Evolutionary conservation across 2,113 vertebrate species (phyloP).

Genomic region (Halichoeres trimaculatus): DNA sequence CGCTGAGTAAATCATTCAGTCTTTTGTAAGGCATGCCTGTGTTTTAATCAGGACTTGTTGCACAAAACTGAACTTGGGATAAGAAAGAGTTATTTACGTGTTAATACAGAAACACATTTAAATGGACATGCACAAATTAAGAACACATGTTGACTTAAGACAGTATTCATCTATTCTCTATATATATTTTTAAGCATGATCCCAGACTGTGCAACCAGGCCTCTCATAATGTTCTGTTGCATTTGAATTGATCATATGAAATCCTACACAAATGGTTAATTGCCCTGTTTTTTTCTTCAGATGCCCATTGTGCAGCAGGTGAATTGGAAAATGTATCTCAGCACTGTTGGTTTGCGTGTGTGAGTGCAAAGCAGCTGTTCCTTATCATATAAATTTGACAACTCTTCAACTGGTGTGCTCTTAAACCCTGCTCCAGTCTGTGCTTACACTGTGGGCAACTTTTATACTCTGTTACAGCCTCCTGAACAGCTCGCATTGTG

Average conservation of each 20-base stretch:
- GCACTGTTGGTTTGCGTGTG: slow-evolving; percentile 97
- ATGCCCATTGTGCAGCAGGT: slow-evolving; percentile 96
- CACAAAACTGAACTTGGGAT: slow-evolving; percentile 64
- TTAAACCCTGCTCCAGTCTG: slow-evolving; percentile 84
- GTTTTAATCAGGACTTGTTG: slow-evolving; percentile 75
- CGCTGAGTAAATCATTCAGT: slow-evolving; percentile 56
- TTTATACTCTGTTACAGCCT: background rate
- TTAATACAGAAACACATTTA: background rate
- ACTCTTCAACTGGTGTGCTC: slow-evolving; percentile 90
- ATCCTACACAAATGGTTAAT: slow-evolving; percentile 87
- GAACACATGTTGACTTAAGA: background rate
- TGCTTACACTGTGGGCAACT: slow-evolving; percentile 91
- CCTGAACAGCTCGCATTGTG: background rate
- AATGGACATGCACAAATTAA: background rate
- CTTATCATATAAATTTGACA: slow-evolving; percentile 92
- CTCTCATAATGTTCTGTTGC: slow-evolving; percentile 73
- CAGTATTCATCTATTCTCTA: background rate
- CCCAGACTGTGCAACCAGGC: slow-evolving; percentile 74
- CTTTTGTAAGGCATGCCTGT: slow-evolving; percentile 70
- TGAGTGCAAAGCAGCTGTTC: slow-evolving; percentile 98
- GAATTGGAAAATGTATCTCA: slow-evolving; percentile 99
- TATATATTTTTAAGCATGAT: slow-evolving; percentile 39
- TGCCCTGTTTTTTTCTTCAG: slow-evolving; percentile 98
- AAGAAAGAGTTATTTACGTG: slow-evolving; percentile 16
- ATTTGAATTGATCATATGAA: slow-evolving; percentile 72